phyloP scores from a whole-genome alignment of 1,140 invertebrate genomes.

The Temnothorax curvispinosus region DNA sequence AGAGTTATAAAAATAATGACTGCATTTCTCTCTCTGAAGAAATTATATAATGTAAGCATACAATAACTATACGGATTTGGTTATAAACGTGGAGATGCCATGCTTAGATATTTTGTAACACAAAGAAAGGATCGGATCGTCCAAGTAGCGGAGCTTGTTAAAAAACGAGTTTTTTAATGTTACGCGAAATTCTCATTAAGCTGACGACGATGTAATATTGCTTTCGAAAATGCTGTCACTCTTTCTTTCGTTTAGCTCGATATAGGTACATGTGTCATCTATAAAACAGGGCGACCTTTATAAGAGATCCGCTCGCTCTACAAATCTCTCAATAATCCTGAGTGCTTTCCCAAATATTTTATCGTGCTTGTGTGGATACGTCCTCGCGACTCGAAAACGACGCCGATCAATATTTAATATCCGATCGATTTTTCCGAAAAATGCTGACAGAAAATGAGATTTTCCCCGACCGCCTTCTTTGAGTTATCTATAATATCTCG shows the following conservation, averaged over 20 bases:
- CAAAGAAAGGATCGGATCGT: not conserved
- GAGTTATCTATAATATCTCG: not conserved
- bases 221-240: constrained; percentile 31
- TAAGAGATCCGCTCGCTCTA: not conserved
- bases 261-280: not conserved
- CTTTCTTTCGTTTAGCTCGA: constrained; percentile 34
- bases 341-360: constrained; percentile 48
- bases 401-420: constrained; percentile 30
- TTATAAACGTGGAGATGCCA: not conserved
- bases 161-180: constrained; percentile 43
- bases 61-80: not conserved
- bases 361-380: not conserved
- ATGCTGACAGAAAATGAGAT: not conserved
- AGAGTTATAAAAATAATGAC: not conserved
- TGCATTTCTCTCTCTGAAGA: not conserved
- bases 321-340: constrained; percentile 45
- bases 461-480: constrained; percentile 1
- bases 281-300: constrained; percentile 41
- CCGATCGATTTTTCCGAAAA: constrained; percentile 31
- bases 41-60: not conserved
- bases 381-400: constrained; percentile 2
- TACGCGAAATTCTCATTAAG: constrained; percentile 42
- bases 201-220: constrained; percentile 9
- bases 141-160: not conserved
- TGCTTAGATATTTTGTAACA: not conserved